Base-by-base conservation (phyloP, 1,140 invertebrate species). In the Laodelphax striatellus region DNA sequence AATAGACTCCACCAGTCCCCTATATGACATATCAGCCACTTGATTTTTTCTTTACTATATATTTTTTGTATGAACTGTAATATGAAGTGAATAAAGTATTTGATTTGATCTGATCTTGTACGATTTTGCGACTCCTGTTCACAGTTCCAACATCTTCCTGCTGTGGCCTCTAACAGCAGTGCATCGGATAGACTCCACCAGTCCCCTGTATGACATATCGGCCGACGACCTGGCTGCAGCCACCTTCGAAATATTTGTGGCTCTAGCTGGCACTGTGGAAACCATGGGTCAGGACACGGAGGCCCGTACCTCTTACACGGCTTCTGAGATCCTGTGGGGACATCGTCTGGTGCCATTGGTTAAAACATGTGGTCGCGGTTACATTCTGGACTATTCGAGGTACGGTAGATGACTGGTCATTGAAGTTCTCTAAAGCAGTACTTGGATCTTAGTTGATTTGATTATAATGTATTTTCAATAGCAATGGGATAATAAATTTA, bases 381-480 rank as follows among this genome's bases (percentile, higher is more conserved):
- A 95, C 72, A 84, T 92, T 66, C 91, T 97, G 24, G 92, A 98
- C 73, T 97, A 97, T 71, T 88, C 84, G 9, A 28, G 24, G 24
- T 28, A 28, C 24, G n/a, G n/a, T n/a, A n/a, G n/a, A n/a, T n/a
- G n/a, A n/a, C n/a, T n/a, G n/a, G n/a, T n/a, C n/a, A n/a, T n/a
- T n/a, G n/a, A n/a, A n/a, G n/a, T n/a, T n/a, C n/a, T n/a, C n/a
- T n/a, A n/a, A n/a, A n/a, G n/a, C n/a, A n/a, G n/a, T n/a, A n/a
- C n/a, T n/a, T n/a, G n/a, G n/a, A n/a, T n/a, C n/a, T n/a, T n/a
- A n/a, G n/a, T n/a, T n/a, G n/a, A n/a, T n/a, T n/a, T n/a, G n/a
- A n/a, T n/a, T n/a, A n/a, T n/a, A n/a, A n/a, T n/a, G n/a, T n/a
- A n/a, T n/a, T n/a, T n/a, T n/a, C n/a, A n/a, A n/a, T n/a, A n/a